Evolutionary conservation across 2,888 invertebrate genomes (phyloP), one percentile per base, ranked within the genome.

Genomic region (Erannis defoliaria): DNA sequence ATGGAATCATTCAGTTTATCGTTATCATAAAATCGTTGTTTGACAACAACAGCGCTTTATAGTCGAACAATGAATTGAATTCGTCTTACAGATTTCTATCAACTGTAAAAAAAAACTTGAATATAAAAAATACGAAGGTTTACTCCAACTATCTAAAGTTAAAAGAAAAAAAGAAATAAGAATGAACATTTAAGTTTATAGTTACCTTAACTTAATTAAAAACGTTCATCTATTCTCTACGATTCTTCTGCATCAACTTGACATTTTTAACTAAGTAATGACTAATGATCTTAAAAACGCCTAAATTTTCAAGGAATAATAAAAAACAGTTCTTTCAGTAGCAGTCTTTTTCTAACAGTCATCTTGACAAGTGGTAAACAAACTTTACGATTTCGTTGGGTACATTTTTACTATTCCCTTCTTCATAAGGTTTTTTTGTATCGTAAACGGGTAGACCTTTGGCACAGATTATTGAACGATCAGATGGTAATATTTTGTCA

Each of bases 321-420:
- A 80, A 81, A 80, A 76, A 77, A 78, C 73, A 63, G 40, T 51
- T 26, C 65, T 66, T 55, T 67, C 81, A 73, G 85, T 82, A 82
- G 82, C 82, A 73, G 72, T 81, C 80, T 78, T 78, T 80, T 84
- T 82, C 79, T 79, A 78, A 76, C 71, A 85, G 86, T 89, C 89
- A 87, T 84, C 79, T 75, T 78, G 82, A 85, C 89, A 87, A 90
- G 89, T 88, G 86, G 82, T 78, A 81, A 89, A 90, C 88, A 90
- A 84, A 82, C 78, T 85, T 89, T 85, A 88, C 80, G 80, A 84
- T 78, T 75, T 68, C 67, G 78, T 78, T 78, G 83, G 79, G 81
- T 80, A 82, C 82, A 79, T 73, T 80, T 77, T 81, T 80, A 83
- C 79, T 80, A 76, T 81, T 84, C 74, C 74, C 76, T 83, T 73